These are phyloP conservation scores for Prosopocoilus inquinatus DNA, from an alignment of 2,888 invertebrate genomes.

Conservation along the genomic window DNA sequence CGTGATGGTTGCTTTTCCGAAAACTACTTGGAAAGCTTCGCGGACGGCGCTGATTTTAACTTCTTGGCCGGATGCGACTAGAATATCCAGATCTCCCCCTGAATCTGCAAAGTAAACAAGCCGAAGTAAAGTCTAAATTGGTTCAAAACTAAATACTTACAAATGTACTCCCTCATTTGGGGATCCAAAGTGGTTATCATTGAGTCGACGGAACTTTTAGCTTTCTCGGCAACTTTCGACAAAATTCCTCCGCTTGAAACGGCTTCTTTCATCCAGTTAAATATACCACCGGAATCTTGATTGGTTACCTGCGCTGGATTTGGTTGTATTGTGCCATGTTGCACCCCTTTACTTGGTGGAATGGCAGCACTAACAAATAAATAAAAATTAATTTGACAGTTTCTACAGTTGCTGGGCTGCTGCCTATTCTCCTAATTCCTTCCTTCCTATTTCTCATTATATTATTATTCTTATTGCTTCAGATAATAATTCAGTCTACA, in stretches of 20 bases:
- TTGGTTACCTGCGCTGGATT: slow-evolving; percentile 24
- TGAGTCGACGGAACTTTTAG: slow-evolving; percentile 77
- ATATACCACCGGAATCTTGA: slow-evolving; percentile 58
- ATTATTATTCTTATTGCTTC: no score
- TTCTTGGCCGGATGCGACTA: slow-evolving; percentile 77
- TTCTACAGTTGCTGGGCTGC: no score
- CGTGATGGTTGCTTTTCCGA: slow-evolving; percentile 78
- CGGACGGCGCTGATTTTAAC: slow-evolving; percentile 72
- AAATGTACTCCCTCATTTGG: slow-evolving; percentile 83
- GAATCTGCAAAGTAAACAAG: slow-evolving; percentile 60
- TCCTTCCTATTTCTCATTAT: no score
- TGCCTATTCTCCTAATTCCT: no score
- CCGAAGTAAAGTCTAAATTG: no score
- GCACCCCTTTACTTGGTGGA: slow-evolving; percentile 46
- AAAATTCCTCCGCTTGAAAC: slow-evolving; percentile 64
- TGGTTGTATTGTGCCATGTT: slow-evolving; percentile 30
- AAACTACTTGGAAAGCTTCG: slow-evolving; percentile 76
- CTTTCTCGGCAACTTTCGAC: slow-evolving; percentile 70
- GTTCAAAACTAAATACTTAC: slow-evolving; percentile 56
- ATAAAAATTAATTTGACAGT: neutral
- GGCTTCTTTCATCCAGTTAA: slow-evolving; percentile 70
- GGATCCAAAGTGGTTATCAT: slow-evolving; percentile 87
- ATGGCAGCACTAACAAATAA: slow-evolving; percentile 45
- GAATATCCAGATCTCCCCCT: slow-evolving; percentile 73
- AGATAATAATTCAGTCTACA: no score